Conservation (phyloP, 2,113 vertebrate species). For the Ictidomys tridecemlineatus region DNA sequence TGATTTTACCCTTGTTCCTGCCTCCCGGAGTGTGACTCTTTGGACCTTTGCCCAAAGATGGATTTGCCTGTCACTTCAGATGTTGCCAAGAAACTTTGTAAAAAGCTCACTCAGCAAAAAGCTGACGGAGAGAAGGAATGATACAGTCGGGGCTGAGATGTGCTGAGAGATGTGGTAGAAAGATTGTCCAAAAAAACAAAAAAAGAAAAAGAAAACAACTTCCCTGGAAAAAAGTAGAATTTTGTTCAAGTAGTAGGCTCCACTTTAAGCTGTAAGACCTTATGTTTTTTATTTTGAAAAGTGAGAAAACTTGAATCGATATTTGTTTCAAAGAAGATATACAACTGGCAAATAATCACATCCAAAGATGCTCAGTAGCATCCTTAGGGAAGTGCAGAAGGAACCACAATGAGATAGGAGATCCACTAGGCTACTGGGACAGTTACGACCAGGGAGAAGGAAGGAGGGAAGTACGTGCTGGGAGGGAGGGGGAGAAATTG, state of each 20-base stretch:
- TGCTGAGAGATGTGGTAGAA: slow-evolving; percentile 36
- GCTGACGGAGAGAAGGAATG: neutral
- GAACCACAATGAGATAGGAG: neutral
- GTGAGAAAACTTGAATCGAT: neutral
- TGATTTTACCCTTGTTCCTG: slow-evolving; percentile 48
- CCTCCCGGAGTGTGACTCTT: slow-evolving; percentile 55
- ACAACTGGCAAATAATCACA: neutral
- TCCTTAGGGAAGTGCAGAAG: neutral
- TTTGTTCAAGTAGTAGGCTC: neutral
- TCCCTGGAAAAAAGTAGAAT: neutral
- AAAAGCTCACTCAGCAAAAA: slow-evolving; percentile 14
- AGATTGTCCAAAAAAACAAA: neutral
- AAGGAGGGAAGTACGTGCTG: neutral
- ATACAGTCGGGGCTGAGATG: neutral
- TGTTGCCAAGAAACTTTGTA: slow-evolving; percentile 43
- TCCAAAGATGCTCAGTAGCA: neutral
- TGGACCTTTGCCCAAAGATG: slow-evolving; percentile 56
- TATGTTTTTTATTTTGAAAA: slow-evolving; percentile 44
- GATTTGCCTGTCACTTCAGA: slow-evolving; percentile 30
- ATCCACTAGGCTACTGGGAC: neutral
- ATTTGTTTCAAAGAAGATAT: neutral
- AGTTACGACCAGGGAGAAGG: neutral
- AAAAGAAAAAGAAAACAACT: neutral
- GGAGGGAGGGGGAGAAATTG: neutral
- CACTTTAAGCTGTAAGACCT: neutral